Base-by-base conservation (phyloP, 2,888 invertebrate genomes). In the Drosophila parthenogenetica region DNA sequence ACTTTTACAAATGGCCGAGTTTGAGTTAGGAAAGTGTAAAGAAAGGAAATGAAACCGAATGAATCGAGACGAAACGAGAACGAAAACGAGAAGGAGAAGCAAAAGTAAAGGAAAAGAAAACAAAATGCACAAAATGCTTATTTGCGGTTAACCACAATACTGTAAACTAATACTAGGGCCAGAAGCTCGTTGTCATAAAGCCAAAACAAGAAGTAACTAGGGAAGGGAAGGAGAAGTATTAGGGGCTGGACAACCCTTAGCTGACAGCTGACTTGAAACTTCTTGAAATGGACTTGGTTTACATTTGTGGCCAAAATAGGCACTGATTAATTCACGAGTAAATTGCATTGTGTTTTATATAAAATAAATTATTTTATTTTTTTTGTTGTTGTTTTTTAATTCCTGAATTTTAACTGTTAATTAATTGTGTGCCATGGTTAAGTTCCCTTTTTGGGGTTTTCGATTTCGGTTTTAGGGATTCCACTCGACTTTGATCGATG, bases 111-210 rank as follows among this genome's bases (percentile, higher is more conserved):
- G 42, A 73, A 68, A 72, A 46, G 63, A 65, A 77, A 81, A 87
- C 77, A 81, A 83, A 87, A 81, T 85, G 82, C 69, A 82, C 77
- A 82, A 85, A 82, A 84, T 87, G 81, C 76, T 83, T 87, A 79
- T 74, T 81, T 84, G 83, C 57, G 83, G 83, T 84, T 87, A 87
- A 73, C 87, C 87, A 55, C 87, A 84, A 70, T 77, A 87, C 70
- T 84, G 87, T 84, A 83, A 83, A 81, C 77, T 77, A 79, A 87
- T 77, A 71, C 79, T 50, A 50, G 55, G 55, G 51, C 55, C 45
- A 53, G 37, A 39, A 46, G 35, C 53, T 48, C 57, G 46, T 66
- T 76, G 61, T 49, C 58, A 55, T 46, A 54, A 53, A 53, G 22
- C 46, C 40, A 22, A 8, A 29, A 16, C 17, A 58, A 7, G 16